A percentile compares a stretch with the other conserved stretches of the same genome.
phyloP scores from a whole-genome alignment of 2,113 vertebrate species.

The Rhipidura dahli region DNA sequence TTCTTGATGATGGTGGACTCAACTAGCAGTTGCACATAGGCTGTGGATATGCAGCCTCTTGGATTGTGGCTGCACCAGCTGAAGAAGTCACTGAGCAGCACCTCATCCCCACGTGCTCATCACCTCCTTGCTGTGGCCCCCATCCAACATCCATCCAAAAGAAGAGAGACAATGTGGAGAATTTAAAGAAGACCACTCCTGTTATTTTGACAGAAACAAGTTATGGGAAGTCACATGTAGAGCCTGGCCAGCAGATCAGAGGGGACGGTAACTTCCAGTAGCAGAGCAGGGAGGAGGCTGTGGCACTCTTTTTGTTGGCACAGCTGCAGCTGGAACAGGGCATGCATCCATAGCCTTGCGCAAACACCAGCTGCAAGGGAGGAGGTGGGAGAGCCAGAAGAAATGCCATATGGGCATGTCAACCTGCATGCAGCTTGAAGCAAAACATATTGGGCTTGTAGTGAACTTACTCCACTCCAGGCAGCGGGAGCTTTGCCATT shows the following conservation, averaged over 20 bases:
- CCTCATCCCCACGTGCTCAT: accelerated
- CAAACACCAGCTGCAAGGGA: not conserved
- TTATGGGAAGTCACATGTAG: not conserved
- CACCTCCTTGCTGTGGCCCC: not conserved
- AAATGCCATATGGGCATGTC: not conserved
- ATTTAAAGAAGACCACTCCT: not conserved
- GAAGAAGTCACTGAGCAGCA: not conserved
- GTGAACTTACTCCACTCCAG: not conserved
- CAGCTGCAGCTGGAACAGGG: not conserved
- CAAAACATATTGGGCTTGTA: not conserved
- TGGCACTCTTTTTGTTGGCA: not conserved
- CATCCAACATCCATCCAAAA: not conserved
- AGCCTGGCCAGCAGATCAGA: not conserved
- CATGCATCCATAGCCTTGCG: not conserved
- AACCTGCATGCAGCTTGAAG: not conserved
- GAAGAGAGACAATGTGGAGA: not conserved
- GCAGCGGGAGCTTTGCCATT: not conserved
- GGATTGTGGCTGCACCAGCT: not conserved
- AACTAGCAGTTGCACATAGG: not conserved
- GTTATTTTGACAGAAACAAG: not conserved
- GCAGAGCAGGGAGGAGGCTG: not conserved
- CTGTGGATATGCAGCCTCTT: not conserved
- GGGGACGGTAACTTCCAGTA: not conserved
- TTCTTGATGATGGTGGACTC: not conserved
- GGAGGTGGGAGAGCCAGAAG: not conserved